These are phyloP conservation scores for Amblyornis subalaris DNA, from an alignment of 2,113 vertebrate species.

Conservation along the genomic window DNA sequence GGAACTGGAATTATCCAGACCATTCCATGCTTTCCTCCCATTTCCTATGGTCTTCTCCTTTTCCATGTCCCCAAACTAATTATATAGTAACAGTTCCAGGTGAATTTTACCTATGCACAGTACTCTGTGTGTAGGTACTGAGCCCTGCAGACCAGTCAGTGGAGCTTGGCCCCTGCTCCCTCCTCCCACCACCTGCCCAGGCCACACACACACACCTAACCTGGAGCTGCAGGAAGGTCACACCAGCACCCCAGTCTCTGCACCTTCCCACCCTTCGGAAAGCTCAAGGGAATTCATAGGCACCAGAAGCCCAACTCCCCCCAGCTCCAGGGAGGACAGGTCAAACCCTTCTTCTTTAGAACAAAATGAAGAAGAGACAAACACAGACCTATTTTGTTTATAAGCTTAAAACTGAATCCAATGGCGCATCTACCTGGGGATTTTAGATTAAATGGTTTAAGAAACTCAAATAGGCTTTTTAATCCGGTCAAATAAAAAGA, in stretches of 20 bases:
- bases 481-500: conserved; percentile 61
- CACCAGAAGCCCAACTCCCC: not conserved
- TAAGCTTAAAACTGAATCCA: conserved; percentile 65
- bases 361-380: conserved; percentile 25
- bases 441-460: conserved; percentile 72
- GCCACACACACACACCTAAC: not conserved
- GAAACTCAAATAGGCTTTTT: conserved; percentile 69
- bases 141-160: not conserved
- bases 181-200: not conserved
- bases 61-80: not conserved
- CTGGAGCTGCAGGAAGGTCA: not conserved
- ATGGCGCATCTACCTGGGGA: conserved; percentile 62
- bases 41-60: not conserved
- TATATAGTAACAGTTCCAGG: not conserved
- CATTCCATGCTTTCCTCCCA: not conserved
- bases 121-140: not conserved
- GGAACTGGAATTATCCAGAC: not conserved
- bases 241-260: not conserved
- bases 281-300: not conserved
- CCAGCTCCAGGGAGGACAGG: not conserved
- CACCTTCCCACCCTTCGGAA: not conserved
- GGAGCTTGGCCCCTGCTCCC: not conserved
- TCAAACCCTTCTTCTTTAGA: conserved; percentile 7
- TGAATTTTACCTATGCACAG: not conserved
- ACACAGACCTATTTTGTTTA: conserved; percentile 61